Conservation (phyloP, 2,113 vertebrate genomes). For the Dipodomys ordii region DNA sequence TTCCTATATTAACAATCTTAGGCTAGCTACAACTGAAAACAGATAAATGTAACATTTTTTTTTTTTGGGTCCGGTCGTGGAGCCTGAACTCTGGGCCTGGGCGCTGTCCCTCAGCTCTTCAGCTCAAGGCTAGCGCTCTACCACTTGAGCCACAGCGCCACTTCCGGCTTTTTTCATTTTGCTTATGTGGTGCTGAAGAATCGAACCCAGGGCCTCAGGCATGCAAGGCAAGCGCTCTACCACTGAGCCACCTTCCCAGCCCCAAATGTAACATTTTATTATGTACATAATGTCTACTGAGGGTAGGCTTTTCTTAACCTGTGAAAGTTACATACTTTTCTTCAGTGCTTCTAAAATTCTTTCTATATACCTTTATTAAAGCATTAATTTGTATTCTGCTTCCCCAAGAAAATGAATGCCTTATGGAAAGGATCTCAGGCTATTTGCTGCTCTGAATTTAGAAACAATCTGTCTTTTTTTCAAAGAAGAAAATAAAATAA, state of each 20-base stretch:
- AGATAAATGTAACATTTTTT: neutral
- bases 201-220: too few species aligned
- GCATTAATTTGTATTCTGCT: neutral
- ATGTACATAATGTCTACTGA: neutral
- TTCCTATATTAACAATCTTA: neutral
- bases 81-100: too few species aligned
- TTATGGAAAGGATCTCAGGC: neutral
- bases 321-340: neutral
- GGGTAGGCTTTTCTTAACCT: neutral
- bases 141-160: too few species aligned
- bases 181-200: too few species aligned
- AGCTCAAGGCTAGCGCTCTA: too few species aligned
- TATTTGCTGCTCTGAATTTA: neutral
- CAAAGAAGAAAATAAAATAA: neutral
- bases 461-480: neutral
- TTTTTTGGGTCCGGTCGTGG: too few species aligned
- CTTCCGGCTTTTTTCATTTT: too few species aligned
- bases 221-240: too few species aligned
- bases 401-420: neutral
- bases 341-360: neutral
- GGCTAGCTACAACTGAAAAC: neutral
- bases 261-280: neutral
- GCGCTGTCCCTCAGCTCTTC: too few species aligned
- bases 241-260: too few species aligned
- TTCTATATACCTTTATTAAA: neutral